phyloP scores from a whole-genome alignment of 2,113 vertebrate species.

The Burhinus oedicnemus region DNA sequence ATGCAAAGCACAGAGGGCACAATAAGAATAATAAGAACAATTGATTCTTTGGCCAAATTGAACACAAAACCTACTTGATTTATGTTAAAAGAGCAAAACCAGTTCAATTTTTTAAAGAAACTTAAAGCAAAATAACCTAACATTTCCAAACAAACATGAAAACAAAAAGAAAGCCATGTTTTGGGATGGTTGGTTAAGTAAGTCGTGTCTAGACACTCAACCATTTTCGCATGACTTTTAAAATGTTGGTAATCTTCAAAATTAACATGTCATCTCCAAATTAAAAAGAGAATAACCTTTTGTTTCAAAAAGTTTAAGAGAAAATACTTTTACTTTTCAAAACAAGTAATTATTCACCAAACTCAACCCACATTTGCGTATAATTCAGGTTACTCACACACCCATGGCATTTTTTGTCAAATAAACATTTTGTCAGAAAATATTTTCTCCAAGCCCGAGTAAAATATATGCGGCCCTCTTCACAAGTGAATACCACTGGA shows the following conservation, averaged over 20 bases:
- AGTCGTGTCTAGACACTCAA: neutral
- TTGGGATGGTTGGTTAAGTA: neutral
- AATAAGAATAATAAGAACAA: neutral
- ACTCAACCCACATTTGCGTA: neutral
- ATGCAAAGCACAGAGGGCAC: neutral
- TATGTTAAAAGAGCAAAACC: neutral
- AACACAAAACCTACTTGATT: neutral
- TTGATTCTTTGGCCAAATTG: neutral
- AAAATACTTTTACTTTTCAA: neutral
- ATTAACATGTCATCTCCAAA: neutral
- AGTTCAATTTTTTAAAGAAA: neutral
- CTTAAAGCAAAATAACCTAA: neutral
- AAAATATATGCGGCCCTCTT: neutral
- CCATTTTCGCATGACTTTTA: neutral
- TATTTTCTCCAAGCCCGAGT: neutral
- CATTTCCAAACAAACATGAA: neutral
- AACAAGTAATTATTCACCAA: neutral
- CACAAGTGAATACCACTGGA: neutral
- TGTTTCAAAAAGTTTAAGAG: neutral
- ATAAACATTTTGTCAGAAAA: neutral
- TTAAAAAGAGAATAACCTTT: neutral
- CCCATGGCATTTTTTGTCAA: neutral
- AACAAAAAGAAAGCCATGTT: neutral
- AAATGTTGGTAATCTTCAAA: neutral
- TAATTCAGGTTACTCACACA: neutral